phyloP scores from a whole-genome alignment of 2,113 vertebrate genomes.

The Phyllostomus hastatus region DNA sequence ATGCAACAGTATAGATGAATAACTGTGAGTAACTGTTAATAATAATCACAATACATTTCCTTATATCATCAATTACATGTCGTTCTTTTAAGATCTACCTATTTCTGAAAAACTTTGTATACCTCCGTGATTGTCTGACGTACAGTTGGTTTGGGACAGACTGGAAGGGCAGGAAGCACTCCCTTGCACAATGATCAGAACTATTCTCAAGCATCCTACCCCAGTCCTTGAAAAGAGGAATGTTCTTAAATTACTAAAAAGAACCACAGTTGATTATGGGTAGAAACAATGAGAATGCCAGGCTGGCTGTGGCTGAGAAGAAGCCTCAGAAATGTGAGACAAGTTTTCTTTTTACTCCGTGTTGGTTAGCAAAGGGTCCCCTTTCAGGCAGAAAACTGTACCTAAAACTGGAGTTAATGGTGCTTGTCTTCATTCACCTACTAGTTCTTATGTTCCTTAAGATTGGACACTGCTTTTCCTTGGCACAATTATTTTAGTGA shows the following conservation, averaged over 20 bases:
- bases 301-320: not conserved
- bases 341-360: not conserved
- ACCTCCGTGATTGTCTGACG: not conserved
- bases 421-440: not conserved
- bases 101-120: not conserved
- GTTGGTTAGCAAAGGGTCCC: not conserved
- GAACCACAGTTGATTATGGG: not conserved
- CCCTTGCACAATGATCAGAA: not conserved
- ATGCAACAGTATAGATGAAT: not conserved
- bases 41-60: not conserved
- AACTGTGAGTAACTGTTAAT: not conserved
- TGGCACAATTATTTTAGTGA: not conserved
- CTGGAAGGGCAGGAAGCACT: not conserved
- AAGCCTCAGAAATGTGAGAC: not conserved
- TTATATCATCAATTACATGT: not conserved
- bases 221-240: not conserved
- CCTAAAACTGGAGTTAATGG: not conserved
- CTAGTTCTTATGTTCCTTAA: not conserved
- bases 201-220: not conserved
- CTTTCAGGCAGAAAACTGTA: not conserved
- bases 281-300: not conserved
- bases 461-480: not conserved
- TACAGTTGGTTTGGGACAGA: not conserved
- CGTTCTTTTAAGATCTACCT: not conserved
- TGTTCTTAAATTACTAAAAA: not conserved